Evolutionary conservation across 2,797 vertebrate genomes (phyloP).

Genomic region (Danio aesculapii): DNA sequence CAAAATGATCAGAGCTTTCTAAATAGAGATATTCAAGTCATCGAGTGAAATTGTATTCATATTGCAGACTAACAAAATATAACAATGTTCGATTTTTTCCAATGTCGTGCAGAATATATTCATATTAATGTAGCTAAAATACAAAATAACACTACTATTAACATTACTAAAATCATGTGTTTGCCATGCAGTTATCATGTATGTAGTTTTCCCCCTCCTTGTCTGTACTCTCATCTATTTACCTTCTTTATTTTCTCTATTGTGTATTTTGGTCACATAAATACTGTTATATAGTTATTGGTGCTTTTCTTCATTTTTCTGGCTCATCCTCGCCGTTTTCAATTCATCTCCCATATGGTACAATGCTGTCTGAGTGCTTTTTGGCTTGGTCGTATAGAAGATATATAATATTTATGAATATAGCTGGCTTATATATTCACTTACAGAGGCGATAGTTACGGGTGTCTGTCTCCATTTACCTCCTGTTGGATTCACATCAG

Average conservation of each 20-base stretch:
- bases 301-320: background rate
- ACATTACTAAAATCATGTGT: no score
- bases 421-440: conserved; percentile 43
- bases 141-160: no score
- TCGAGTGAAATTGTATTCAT: no score
- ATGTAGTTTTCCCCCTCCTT: background rate
- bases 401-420: conserved; percentile 50
- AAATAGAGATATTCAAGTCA: no score
- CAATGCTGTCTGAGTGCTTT: conserved; percentile 13
- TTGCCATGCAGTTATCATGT: no score
- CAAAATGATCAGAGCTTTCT: no score
- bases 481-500: conserved; percentile 43
- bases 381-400: conserved; percentile 30
- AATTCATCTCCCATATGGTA: conserved; percentile 27
- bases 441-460: conserved; percentile 30
- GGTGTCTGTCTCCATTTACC: conserved; percentile 46
- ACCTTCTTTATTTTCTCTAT: background rate
- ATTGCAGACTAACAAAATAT: no score
- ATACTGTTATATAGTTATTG: background rate
- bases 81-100: no score
- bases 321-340: background rate
- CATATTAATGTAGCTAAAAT: no score
- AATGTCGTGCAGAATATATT: no score
- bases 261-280: conserved; percentile 5
- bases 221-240: background rate